Conservation (phyloP, 1,140 invertebrate species). For the Drosophila cardini region DNA sequence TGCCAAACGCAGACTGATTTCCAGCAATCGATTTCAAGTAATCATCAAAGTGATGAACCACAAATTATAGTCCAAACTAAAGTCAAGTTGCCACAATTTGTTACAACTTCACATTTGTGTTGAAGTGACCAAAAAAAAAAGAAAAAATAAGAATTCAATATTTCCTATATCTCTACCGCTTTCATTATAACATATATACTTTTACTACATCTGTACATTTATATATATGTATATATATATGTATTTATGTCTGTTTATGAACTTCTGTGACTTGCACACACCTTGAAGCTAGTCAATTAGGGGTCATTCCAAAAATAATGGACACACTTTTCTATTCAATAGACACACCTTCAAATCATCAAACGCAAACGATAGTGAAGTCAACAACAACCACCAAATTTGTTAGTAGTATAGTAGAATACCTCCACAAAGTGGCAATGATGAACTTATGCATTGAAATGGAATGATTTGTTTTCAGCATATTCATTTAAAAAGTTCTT, state of each 20-base stretch:
- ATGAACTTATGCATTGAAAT: too few relatives aligned
- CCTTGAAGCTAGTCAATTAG: conserved; percentile 33
- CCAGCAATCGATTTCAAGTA: not conserved
- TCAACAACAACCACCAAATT: not conserved
- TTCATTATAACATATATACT: conserved; percentile 8
- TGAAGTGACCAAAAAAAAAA: not conserved
- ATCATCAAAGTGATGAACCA: not conserved
- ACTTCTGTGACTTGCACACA: conserved; percentile 22
- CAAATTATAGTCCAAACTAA: not conserved
- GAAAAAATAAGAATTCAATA: not conserved
- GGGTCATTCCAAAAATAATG: conserved; percentile 33
- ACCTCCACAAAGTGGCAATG: too few relatives aligned
- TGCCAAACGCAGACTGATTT: not conserved
- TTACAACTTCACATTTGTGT: not conserved
- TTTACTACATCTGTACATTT: too few relatives aligned
- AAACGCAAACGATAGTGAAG: not conserved
- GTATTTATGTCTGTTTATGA: not conserved
- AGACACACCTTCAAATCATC: conserved; percentile 8
- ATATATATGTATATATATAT: conserved; percentile 11
- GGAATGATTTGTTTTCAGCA: too few relatives aligned
- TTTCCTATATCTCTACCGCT: not conserved
- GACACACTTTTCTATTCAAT: conserved; percentile 16
- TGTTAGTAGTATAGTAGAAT: not conserved
- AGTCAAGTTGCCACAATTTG: not conserved
- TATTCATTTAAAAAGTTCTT: too few relatives aligned